Base-by-base conservation (phyloP, 1,140 invertebrate genomes). In the Antheraea pernyi region DNA sequence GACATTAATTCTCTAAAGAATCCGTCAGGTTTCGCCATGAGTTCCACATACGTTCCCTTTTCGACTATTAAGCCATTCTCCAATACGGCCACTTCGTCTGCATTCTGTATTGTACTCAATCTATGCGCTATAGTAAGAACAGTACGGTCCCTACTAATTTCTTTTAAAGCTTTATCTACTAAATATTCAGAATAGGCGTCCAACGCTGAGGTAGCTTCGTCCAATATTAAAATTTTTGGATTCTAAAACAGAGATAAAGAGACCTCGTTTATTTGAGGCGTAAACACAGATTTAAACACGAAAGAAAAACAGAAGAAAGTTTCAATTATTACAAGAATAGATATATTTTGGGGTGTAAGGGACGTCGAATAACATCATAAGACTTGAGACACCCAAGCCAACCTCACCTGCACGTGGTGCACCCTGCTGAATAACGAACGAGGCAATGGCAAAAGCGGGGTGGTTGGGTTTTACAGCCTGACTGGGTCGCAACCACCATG, bases 71-170 rank as follows among this genome's bases (percentile, higher is more conserved):
- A 80, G 0, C 99, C 99, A 59, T 95, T 93, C 30, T 97, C 94
- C 48, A 99, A 87, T 0, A 99, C 98, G 0, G 98, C 96, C 63
- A 99, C 99, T 79, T 95, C 93, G 90, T 98, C 95, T 0, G 98
- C 97, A 82, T 98, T 96, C 79, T 97, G 96, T 71, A 99, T 98
- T 0, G 98, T 99, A 75, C 97, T 98, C 9, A 99, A 92, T 67
- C 98, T 93, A 84, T 99, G 98, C 11, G 98, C 98, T 75, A 99
- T 99, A 0, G 98, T 98, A 7, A 99, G 87, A 0, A 98, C 97
- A 1, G 98, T 99, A 61, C 98, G 94, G 53, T 92, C 91, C 92
- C 95, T 94, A 63, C 96, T 95, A 3, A 97, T 96, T 63, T 95
- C 93, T 78, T 98, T 97, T 19, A 99, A 87, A 7, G 97, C 97